These are phyloP conservation scores for Octodon degus DNA, from an alignment of 2,113 vertebrate species.

Conservation along the genomic window DNA sequence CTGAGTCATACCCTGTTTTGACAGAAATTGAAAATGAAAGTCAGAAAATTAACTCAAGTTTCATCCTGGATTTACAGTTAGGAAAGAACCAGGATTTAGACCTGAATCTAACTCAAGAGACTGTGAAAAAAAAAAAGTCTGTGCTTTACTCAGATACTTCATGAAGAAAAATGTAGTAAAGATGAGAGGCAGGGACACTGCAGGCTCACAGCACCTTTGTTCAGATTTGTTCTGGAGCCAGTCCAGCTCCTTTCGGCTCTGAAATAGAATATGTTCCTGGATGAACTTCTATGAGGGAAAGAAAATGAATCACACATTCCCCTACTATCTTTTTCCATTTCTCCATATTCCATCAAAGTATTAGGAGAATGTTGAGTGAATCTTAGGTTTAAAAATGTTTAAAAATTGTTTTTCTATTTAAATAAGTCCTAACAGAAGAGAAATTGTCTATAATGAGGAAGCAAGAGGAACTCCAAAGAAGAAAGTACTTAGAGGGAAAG, in stretches of 20 bases:
- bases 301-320: background rate
- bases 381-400: background rate
- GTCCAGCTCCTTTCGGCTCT: background rate
- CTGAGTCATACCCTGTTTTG: background rate
- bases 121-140: no score
- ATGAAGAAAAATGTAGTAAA: background rate
- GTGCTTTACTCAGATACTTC: background rate
- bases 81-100: background rate
- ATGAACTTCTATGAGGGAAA: background rate
- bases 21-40: background rate
- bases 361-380: background rate
- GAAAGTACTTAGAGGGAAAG: conserved; percentile 24
- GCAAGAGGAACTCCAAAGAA: conserved; percentile 55
- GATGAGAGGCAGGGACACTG: background rate
- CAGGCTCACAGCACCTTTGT: background rate
- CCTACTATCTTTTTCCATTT: background rate
- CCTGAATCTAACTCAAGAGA: background rate
- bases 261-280: background rate
- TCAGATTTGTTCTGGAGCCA: background rate
- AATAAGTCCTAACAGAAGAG: conserved; percentile 36
- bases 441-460: conserved; percentile 62
- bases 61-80: background rate
- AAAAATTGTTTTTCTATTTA: conserved; percentile 49
- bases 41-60: background rate
- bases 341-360: conserved; percentile 16